These are phyloP conservation scores for Drosophila navojoa DNA, from an alignment of 1,140 invertebrate species.

Conservation along the genomic window DNA sequence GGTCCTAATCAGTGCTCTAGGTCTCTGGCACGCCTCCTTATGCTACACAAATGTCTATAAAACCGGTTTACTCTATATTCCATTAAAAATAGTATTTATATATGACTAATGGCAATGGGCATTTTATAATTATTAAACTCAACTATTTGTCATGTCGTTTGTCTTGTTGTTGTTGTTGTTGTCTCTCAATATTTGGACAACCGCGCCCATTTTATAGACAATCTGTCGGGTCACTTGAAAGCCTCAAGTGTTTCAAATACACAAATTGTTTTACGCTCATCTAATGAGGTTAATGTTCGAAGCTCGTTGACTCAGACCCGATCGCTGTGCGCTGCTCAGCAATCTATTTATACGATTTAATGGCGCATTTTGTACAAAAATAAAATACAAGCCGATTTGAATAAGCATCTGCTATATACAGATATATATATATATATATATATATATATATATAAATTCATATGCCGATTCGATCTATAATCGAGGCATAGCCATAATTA, in stretches of 20 bases:
- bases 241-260: constrained; percentile 21
- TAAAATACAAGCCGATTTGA: constrained; percentile 70
- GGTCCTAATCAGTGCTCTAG: too few relatives aligned
- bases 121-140: background rate
- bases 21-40: too few relatives aligned
- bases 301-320: constrained; percentile 67
- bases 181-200: constrained; percentile 19
- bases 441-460: constrained; percentile 14
- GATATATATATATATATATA: constrained; percentile 5
- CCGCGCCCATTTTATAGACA: constrained; percentile 30
- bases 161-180: background rate
- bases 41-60: too few relatives aligned
- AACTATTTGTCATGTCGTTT: constrained; percentile 12
- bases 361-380: constrained; percentile 81
- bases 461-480: constrained; percentile 18
- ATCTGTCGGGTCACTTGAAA: constrained; percentile 47
- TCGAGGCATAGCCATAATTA: constrained; percentile 42
- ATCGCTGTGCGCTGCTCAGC: constrained; percentile 67
- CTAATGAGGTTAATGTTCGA: constrained; percentile 82
- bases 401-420: constrained; percentile 19
- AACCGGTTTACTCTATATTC: too few relatives aligned
- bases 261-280: constrained; percentile 60
- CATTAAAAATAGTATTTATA: background rate
- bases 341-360: constrained; percentile 76
- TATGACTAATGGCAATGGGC: background rate